These are phyloP conservation scores for Catharus bicknelli DNA, from an alignment of 2,113 vertebrate species.

Conservation along the genomic window DNA sequence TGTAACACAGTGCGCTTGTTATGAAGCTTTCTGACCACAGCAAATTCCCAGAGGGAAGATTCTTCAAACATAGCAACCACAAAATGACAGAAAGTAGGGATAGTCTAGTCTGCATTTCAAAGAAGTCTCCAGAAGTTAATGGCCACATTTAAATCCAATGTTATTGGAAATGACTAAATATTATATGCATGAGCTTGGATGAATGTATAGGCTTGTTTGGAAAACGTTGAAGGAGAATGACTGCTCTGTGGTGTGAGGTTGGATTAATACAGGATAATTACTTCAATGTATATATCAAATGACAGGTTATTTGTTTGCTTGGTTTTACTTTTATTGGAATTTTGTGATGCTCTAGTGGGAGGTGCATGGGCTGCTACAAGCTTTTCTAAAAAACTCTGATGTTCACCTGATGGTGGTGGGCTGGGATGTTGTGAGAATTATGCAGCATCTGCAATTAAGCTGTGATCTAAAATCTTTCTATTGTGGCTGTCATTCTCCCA, in stretches of 20 bases:
- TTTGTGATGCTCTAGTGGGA: neutral
- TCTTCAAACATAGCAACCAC: conserved; percentile 17
- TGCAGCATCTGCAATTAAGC: neutral
- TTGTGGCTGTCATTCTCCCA: neutral
- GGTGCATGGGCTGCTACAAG: no score
- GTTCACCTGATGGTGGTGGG: neutral
- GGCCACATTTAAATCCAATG: neutral
- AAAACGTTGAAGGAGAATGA: neutral
- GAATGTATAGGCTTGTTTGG: neutral
- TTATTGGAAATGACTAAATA: neutral
- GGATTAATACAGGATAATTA: neutral
- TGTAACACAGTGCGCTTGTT: neutral
- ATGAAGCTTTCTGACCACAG: conserved; percentile 32
- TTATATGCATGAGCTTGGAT: neutral
- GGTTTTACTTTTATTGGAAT: neutral
- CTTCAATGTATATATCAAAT: neutral
- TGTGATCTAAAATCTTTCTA: neutral
- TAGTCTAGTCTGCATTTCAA: neutral
- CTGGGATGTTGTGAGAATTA: neutral
- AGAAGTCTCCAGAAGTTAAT: neutral
- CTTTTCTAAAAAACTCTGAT: neutral
- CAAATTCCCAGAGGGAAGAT: conserved; percentile 14
- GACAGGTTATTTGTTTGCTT: neutral
- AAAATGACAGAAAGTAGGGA: neutral
- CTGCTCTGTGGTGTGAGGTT: neutral